These are phyloP conservation scores for Ectropis crepuscularia DNA, from an alignment of 2,888 invertebrate genomes.

Conservation along the genomic window DNA sequence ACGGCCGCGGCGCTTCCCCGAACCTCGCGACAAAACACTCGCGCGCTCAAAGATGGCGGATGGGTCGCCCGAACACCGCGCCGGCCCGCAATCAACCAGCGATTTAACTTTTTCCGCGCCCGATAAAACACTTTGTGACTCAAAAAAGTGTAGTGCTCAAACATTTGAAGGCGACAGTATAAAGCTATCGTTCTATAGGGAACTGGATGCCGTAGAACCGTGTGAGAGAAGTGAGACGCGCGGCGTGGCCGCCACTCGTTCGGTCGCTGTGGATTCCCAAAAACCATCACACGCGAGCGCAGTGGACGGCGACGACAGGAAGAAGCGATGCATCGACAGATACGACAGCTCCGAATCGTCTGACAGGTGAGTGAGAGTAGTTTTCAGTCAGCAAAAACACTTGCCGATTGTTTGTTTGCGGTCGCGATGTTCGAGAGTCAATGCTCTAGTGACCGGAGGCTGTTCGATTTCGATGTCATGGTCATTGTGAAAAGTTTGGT, in stretches of 20 bases:
- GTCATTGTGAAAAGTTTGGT: constrained; percentile 74
- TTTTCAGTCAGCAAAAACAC: constrained; percentile 55
- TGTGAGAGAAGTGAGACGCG: constrained; percentile 83
- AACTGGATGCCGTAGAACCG: constrained; percentile 80
- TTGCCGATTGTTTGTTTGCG: constrained; percentile 58
- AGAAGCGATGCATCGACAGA: constrained; percentile 95
- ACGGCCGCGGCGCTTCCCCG: constrained; percentile 60
- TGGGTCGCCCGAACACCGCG: constrained; percentile 88
- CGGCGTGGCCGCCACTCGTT: constrained; percentile 76
- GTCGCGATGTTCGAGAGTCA: constrained; percentile 72
- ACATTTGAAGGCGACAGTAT: constrained; percentile 70
- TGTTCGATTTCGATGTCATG: constrained; percentile 82
- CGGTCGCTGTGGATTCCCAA: constrained; percentile 69
- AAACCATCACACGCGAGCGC: constrained; percentile 66
- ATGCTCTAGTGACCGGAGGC: constrained; percentile 83
- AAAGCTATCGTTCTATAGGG: constrained; percentile 79
- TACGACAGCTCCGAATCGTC: constrained; percentile 97
- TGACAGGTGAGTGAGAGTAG: constrained; percentile 89
- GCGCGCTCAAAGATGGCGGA: constrained; percentile 93
- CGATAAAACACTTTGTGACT: constrained; percentile 78
- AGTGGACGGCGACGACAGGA: constrained; percentile 86
- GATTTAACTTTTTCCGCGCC: constrained; percentile 83
- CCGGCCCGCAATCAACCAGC: constrained; percentile 85
- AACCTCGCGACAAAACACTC: constrained; percentile 83
- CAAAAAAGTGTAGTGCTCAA: constrained; percentile 83